A percentile compares a stretch with the other conserved stretches of the same genome.
These are phyloP conservation scores for Laodelphax striatellus DNA, from an alignment of 1,140 invertebrate species.

Conservation along the genomic window DNA sequence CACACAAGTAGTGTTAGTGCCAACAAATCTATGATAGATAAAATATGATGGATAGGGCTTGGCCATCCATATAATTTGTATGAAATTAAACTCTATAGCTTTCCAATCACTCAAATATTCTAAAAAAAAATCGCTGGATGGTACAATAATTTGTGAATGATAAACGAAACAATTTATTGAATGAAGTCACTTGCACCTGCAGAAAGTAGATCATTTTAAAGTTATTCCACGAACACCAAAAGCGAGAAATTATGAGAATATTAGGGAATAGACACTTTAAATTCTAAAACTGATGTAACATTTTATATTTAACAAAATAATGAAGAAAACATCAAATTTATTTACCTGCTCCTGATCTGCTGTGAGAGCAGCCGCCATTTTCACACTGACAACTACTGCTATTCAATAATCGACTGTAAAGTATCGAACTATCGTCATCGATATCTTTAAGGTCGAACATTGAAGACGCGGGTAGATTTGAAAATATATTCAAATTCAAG, in stretches of 20 bases:
- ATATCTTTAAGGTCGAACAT: too few species aligned
- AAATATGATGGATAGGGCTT: too few species aligned
- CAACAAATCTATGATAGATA: too few species aligned
- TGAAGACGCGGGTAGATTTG: too few species aligned
- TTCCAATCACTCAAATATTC: too few species aligned
- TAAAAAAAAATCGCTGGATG: too few species aligned
- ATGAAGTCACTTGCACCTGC: neutral
- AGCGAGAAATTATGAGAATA: neutral
- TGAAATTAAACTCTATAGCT: too few species aligned
- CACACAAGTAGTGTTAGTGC: neutral
- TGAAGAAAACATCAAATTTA: conserved; percentile 24
- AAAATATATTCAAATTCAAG: too few species aligned
- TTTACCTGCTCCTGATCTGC: conserved; percentile 57
- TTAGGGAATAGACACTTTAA: neutral
- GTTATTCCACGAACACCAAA: conserved; percentile 1
- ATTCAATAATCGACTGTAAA: neutral
- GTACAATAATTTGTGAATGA: neutral
- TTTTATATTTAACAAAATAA: conserved; percentile 12
- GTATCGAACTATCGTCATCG: too few species aligned
- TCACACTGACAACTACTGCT: conserved; percentile 16
- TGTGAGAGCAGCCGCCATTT: conserved; percentile 53
- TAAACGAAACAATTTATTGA: neutral
- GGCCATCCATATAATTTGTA: too few species aligned
- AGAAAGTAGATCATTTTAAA: conserved; percentile 8
- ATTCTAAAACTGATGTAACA: too few species aligned